These are phyloP conservation scores for Chinchilla lanigera DNA, from an alignment of 2,113 vertebrate species.

Conservation along the genomic window DNA sequence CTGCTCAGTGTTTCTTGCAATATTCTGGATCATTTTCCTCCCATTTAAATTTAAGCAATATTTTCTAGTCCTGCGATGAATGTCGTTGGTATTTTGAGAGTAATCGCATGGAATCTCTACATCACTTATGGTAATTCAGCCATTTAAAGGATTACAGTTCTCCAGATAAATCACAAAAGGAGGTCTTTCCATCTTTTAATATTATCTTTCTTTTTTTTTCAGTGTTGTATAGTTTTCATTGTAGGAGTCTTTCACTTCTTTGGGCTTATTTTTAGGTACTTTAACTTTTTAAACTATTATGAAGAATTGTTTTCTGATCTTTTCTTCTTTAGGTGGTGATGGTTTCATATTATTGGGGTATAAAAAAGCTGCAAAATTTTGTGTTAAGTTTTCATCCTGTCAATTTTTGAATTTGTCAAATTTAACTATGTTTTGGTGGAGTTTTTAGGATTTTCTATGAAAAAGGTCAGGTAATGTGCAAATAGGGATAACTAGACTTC, in stretches of 20 bases:
- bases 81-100: neutral
- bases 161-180: neutral
- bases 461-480: neutral
- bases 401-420: neutral
- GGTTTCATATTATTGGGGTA: neutral
- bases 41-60: neutral
- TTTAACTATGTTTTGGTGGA: neutral
- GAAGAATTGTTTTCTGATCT: neutral
- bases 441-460: neutral
- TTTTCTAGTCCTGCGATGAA: neutral
- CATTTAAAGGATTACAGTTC: neutral
- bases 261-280: neutral
- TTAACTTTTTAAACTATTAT: neutral
- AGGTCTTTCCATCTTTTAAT: neutral
- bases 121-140: neutral
- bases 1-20: neutral
- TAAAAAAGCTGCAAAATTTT: neutral
- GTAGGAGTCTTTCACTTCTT: neutral
- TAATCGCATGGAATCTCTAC: neutral
- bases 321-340: neutral
- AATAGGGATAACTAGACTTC: neutral
- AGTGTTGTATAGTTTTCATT: neutral
- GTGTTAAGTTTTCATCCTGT: neutral
- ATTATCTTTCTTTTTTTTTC: neutral
- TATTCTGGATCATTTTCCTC: neutral